Percentiles rank a stretch among this genome's conserved stretches.
phyloP scores from a whole-genome alignment of 2,888 invertebrate genomes.

The Polyommatus iphigenia region DNA sequence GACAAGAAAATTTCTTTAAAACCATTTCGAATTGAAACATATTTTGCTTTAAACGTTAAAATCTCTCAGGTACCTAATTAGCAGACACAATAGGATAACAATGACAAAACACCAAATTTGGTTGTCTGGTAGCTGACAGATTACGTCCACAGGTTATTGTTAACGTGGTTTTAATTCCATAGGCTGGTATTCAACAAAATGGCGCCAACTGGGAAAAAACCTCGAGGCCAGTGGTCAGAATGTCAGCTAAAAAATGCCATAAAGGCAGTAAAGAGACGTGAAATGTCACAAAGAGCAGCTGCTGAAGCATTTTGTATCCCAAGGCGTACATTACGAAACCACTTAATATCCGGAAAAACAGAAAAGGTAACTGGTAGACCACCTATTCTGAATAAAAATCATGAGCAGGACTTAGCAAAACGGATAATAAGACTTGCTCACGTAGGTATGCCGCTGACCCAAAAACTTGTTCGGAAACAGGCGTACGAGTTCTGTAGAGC shows the following conservation, averaged over 20 bases:
- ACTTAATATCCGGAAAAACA: neutral
- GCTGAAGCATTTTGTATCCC: slow-evolving; percentile 1
- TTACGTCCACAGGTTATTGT: neutral
- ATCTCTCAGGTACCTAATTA: slow-evolving; percentile 1
- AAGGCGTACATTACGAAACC: neutral
- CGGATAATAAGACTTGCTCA: slow-evolving; percentile 17
- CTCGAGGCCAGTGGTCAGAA: neutral
- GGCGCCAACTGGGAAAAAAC: neutral
- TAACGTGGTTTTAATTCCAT: slow-evolving; percentile 1
- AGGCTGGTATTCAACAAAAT: slow-evolving; percentile 1
- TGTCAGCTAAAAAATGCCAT: slow-evolving; percentile 1
- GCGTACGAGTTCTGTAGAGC: too few relatives aligned
- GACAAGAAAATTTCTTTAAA: slow-evolving; percentile 1
- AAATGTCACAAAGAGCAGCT: slow-evolving; percentile 1
- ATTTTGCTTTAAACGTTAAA: slow-evolving; percentile 1
- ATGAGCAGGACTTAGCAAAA: slow-evolving; percentile 7
- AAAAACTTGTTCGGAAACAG: too few relatives aligned
- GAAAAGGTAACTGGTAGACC: slow-evolving; percentile 9
- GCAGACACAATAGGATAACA: slow-evolving; percentile 1
- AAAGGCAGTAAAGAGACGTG: neutral
- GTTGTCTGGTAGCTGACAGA: neutral
- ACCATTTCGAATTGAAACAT: slow-evolving; percentile 1
- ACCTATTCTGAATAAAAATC: slow-evolving; percentile 1
- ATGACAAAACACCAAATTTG: slow-evolving; percentile 1
- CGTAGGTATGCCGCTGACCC: too few relatives aligned